Percentiles rank a stretch among this genome's conserved stretches.
These are phyloP conservation scores for Streblospio benedicti DNA, from an alignment of 1,140 invertebrate species.

Conservation along the genomic window DNA sequence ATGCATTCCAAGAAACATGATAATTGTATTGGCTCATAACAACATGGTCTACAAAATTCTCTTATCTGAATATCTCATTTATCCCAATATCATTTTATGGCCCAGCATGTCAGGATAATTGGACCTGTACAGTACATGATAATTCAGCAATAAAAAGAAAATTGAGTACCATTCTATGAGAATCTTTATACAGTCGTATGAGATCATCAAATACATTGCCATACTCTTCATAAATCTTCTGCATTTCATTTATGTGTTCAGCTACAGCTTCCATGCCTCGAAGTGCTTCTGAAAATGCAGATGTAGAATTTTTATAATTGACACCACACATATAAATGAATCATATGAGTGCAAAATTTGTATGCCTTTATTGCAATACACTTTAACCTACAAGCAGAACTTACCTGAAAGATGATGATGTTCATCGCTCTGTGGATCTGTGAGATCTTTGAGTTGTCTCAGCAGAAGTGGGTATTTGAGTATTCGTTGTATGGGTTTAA, in stretches of 20 bases:
- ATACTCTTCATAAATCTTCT: constrained; percentile 97
- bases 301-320: not conserved
- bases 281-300: constrained; percentile 52
- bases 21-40: too few relatives aligned
- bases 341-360: not conserved
- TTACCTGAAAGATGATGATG: constrained; percentile 73
- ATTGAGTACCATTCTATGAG: too few relatives aligned
- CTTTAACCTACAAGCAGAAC: too few relatives aligned
- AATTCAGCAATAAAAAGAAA: too few relatives aligned
- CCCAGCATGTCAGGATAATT: too few relatives aligned
- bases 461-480: constrained; percentile 93
- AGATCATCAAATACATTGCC: constrained; percentile 73
- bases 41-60: too few relatives aligned
- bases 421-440: constrained; percentile 82
- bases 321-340: not conserved
- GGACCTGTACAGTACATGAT: too few relatives aligned
- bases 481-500: constrained; percentile 97
- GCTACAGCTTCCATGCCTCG: constrained; percentile 97
- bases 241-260: constrained; percentile 99
- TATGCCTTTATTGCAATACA: too few relatives aligned
- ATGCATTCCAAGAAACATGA: too few relatives aligned
- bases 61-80: too few relatives aligned
- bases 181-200: constrained; percentile 46
- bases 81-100: too few relatives aligned
- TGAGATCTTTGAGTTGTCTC: constrained; percentile 87